A percentile compares a stretch with the other conserved stretches of the same genome.
These are phyloP conservation scores for Anoplolepis gracilipes DNA, from an alignment of 1,140 invertebrate species.

Conservation along the genomic window DNA sequence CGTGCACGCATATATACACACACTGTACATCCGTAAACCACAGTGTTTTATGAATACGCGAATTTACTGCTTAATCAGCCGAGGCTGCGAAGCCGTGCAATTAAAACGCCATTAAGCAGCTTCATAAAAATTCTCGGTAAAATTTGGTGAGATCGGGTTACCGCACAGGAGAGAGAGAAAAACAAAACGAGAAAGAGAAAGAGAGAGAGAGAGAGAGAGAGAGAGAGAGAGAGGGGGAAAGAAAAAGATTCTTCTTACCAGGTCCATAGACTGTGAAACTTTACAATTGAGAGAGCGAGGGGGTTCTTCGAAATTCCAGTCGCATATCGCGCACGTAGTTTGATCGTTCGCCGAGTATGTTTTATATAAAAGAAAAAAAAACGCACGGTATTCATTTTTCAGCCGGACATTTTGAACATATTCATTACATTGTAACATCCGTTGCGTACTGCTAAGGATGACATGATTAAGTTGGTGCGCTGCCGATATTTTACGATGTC, in stretches of 20 bases:
- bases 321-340: constrained; percentile 11
- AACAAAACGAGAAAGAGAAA: too few relatives aligned
- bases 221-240: too few relatives aligned
- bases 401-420: background rate
- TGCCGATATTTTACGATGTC: constrained; percentile 8
- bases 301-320: constrained; percentile 50
- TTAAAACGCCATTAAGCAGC: constrained; percentile 80
- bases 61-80: constrained; percentile 82
- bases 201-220: too few relatives aligned
- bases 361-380: background rate
- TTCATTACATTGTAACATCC: constrained; percentile 5
- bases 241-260: constrained; percentile 25
- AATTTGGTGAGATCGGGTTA: constrained; percentile 79
- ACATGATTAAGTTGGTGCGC: background rate
- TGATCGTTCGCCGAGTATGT: background rate
- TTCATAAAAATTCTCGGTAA: constrained; percentile 76
- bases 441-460: background rate
- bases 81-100: constrained; percentile 71
- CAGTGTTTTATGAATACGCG: constrained; percentile 77
- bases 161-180: too few relatives aligned
- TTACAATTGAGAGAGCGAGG: constrained; percentile 29
- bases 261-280: constrained; percentile 17
- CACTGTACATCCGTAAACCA: constrained; percentile 71
- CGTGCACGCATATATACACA: background rate
- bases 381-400: background rate